Percentiles rank a stretch among this genome's conserved stretches.
These are phyloP conservation scores for Carassius carassius DNA, from an alignment of 2,113 vertebrate species.

Conservation along the genomic window DNA sequence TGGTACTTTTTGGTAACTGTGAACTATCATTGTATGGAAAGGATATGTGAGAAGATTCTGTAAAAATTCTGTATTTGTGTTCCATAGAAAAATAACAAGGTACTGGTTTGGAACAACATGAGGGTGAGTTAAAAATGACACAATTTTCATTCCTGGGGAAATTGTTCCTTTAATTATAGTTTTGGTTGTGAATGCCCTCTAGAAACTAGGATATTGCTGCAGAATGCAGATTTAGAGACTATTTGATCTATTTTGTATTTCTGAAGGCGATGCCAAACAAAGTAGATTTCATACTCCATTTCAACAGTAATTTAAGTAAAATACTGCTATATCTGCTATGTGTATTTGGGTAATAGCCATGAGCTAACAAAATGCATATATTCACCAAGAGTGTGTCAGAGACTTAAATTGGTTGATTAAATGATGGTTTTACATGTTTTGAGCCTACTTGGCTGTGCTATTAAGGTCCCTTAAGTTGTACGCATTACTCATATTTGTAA, in stretches of 20 bases:
- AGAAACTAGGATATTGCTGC: neutral
- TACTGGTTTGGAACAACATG: neutral
- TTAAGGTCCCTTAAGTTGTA: neutral
- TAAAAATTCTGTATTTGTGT: neutral
- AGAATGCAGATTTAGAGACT: neutral
- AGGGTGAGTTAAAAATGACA: conserved; percentile 11
- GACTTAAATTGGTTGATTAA: neutral
- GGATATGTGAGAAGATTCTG: neutral
- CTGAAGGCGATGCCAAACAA: neutral
- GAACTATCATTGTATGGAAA: neutral
- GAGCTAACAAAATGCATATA: neutral
- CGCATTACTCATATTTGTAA: neutral
- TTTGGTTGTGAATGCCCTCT: neutral
- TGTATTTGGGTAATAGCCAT: neutral
- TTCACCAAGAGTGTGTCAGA: neutral
- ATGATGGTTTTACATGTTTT: neutral
- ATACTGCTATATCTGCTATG: neutral
- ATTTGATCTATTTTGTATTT: neutral
- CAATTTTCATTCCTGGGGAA: neutral
- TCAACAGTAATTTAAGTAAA: neutral
- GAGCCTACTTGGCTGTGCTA: neutral
- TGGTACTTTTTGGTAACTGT: neutral
- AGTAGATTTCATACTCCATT: neutral
- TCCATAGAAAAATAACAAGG: neutral
- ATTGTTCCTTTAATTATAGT: conserved; percentile 2